These are phyloP conservation scores for Conger conger DNA, from an alignment of 2,113 vertebrate species.

Conservation along the genomic window DNA sequence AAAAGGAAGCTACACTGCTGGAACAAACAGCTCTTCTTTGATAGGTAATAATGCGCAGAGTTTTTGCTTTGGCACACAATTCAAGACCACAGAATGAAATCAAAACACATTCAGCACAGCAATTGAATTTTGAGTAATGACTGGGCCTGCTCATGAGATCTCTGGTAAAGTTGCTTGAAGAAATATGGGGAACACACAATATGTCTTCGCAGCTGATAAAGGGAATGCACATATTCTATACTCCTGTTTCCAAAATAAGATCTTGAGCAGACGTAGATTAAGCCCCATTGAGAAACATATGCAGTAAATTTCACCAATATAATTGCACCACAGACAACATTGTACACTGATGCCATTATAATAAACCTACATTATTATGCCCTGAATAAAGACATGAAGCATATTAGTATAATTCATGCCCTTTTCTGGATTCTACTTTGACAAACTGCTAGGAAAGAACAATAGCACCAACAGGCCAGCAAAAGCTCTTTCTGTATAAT, in stretches of 20 bases:
- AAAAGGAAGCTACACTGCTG: constrained; percentile 26
- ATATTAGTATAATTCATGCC: background rate
- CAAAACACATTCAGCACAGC: constrained; percentile 61
- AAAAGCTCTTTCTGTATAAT: background rate
- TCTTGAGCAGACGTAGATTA: background rate
- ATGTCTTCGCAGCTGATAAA: no score
- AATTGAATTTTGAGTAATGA: constrained; percentile 57
- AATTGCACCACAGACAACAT: background rate
- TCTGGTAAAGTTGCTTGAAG: constrained; percentile 57
- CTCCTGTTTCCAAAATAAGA: background rate
- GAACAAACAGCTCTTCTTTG: constrained; percentile 37
- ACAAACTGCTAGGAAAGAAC: background rate
- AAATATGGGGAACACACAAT: background rate
- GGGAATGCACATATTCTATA: background rate
- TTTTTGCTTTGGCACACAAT: constrained; percentile 57
- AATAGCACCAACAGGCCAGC: background rate
- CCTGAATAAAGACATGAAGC: background rate
- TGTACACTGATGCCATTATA: background rate
- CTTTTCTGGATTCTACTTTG: background rate
- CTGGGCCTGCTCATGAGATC: constrained; percentile 48
- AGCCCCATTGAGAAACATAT: background rate
- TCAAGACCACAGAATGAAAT: constrained; percentile 49
- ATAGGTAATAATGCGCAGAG: constrained; percentile 52
- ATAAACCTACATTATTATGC: background rate
- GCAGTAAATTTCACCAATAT: background rate